Conservation (phyloP, 2,113 vertebrate genomes). For the Microcebus griseorufus region DNA sequence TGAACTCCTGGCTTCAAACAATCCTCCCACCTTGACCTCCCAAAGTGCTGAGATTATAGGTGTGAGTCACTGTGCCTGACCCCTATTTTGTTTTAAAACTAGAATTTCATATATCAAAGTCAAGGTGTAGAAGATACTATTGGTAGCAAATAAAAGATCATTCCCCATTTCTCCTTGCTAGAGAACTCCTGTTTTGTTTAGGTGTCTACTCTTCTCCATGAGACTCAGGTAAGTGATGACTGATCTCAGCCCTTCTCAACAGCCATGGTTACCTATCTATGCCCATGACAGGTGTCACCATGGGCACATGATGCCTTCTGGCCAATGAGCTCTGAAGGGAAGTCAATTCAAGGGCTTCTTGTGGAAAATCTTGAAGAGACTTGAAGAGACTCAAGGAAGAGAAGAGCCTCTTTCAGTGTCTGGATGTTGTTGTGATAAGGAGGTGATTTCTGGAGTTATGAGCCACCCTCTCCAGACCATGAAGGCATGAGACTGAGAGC, state of each 20-base stretch:
- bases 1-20: neutral
- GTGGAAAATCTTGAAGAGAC: neutral
- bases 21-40: neutral
- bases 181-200: neutral
- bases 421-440: neutral
- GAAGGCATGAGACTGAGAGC: neutral
- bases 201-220: neutral
- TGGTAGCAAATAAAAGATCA: neutral
- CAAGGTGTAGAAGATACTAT: neutral
- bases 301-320: neutral
- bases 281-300: neutral
- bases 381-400: neutral
- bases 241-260: neutral
- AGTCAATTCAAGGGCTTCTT: neutral
- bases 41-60: neutral
- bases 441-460: neutral
- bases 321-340: neutral
- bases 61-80: neutral
- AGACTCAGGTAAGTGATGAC: neutral
- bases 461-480: neutral
- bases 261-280: neutral
- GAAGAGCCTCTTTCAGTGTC: neutral
- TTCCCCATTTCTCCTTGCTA: neutral
- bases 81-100: conserved; percentile 9
- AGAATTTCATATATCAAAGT: neutral